Conservation (phyloP, 2,797 vertebrate species). For the Picus viridis region DNA sequence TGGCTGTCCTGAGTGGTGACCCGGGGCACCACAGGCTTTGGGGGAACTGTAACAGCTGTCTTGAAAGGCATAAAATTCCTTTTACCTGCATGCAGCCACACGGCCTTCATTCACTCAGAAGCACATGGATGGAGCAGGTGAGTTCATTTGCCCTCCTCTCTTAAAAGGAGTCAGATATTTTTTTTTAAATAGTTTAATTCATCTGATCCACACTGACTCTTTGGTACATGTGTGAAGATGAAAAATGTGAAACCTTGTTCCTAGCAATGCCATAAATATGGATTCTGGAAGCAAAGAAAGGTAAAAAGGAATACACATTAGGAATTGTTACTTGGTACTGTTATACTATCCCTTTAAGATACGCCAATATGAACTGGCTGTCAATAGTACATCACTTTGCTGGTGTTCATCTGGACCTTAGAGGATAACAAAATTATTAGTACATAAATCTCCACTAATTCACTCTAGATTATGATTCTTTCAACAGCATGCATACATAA, state of each 20-base stretch:
- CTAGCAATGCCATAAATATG: background rate
- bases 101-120: background rate
- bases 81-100: background rate
- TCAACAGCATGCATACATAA: slow-evolving; percentile 72
- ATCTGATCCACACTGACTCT: background rate
- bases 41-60: background rate
- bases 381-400: slow-evolving; percentile 58
- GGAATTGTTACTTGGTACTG: background rate
- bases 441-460: slow-evolving; percentile 74
- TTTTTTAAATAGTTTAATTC: background rate
- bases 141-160: background rate
- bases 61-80: background rate
- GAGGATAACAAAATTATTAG: slow-evolving; percentile 69
- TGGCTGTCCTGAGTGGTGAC: background rate
- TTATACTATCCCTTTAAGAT: slow-evolving; percentile 32
- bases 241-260: background rate
- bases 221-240: background rate
- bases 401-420: slow-evolving; percentile 54
- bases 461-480: slow-evolving; percentile 68
- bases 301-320: background rate
- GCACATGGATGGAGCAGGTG: background rate
- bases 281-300: background rate
- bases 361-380: slow-evolving; percentile 28
- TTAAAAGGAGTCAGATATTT: background rate
- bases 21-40: background rate